Percentiles rank a stretch among this genome's conserved stretches.
These are phyloP conservation scores for Zaprionus obscuricornis DNA, from an alignment of 2,888 invertebrate species.

Conservation along the genomic window DNA sequence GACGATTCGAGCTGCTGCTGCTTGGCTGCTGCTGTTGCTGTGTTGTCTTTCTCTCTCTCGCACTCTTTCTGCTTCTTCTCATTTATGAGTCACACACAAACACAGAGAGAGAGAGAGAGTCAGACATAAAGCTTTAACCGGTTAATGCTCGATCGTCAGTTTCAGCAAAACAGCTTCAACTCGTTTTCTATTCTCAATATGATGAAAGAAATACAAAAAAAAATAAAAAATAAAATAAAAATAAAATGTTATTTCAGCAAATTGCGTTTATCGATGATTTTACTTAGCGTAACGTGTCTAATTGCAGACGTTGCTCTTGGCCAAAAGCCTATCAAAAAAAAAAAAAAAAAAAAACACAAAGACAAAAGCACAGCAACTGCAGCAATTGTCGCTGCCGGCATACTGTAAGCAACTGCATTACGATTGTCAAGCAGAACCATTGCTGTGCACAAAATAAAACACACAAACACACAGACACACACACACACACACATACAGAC, in stretches of 20 bases:
- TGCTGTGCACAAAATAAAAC: background rate
- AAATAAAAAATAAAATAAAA: too few relatives aligned
- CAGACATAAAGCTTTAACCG: too few relatives aligned
- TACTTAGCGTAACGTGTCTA: conserved; percentile 63
- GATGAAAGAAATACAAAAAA: too few relatives aligned
- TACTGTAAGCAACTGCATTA: conserved; percentile 8
- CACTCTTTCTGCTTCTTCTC: background rate
- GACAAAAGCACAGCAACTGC: conserved; percentile 7
- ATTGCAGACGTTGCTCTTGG: conserved; percentile 29
- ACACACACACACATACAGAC: background rate
- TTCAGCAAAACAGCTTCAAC: conserved; percentile 30
- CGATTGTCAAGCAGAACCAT: background rate
- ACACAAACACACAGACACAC: background rate
- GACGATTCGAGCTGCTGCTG: conserved; percentile 4
- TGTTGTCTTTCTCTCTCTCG: background rate
- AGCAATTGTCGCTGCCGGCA: conserved; percentile 35
- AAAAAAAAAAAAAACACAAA: conserved; percentile 7
- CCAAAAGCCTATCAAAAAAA: too few relatives aligned
- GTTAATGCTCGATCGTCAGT: background rate
- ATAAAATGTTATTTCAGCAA: conserved; percentile 38
- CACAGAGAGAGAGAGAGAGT: too few relatives aligned
- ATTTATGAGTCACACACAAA: background rate
- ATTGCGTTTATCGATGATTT: conserved; percentile 25
- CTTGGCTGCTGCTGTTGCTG: conserved; percentile 9
- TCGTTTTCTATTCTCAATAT: conserved; percentile 19